Base-by-base conservation (phyloP, 2,113 vertebrate genomes). In the Chaetorhynchus papuensis region DNA sequence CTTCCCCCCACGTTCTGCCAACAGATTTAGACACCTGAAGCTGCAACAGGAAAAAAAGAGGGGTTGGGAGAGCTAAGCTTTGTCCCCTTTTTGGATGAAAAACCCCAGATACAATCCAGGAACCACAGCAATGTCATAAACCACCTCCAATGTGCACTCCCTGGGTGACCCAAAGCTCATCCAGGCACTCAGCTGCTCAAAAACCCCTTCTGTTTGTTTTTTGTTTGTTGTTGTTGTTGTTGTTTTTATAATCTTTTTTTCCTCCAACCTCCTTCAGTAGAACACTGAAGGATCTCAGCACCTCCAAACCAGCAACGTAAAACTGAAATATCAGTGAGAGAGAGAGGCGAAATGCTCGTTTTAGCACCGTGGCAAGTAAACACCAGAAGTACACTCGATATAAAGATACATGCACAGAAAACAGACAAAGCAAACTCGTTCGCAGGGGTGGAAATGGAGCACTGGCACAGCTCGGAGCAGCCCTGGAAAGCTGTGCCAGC, bases 91-190 rank as follows among this genome's bases (percentile, higher is more conserved):
- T 27, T 37, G 44, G 54, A 39, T 45, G 15, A 64, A 87, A 78
- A 74, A n/a, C 0, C 3, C 16, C 41, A 61, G n/a, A 13, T 3
- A 11, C 14, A 15, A 70, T 45, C 27, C 37, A 37, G 20, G 47
- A 37, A n/a, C 33, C 3, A 15, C 57, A 72, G 44, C 13, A 28
- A 13, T 23, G 24, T 23, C 15, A 31, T 2, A 63, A 84, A 41
- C 35, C 8, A 2, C 20, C 45, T 7, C 11, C 15, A 4, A 1
- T 0, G 1, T 2, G 3, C 6, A 2, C 23, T 72, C 31, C 17
- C 44, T 7, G 42, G 19, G 52, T 66, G 66, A 84, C n/a, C 69
- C 60, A n/a, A 47, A 70, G 19, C 56, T 84, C n/a, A 52, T 13
- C 33, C 66, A 53, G 42, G 11, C 42, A 33, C n/a, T 45, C 54